These are phyloP conservation scores for Danio aesculapii DNA, from an alignment of 2,797 vertebrate genomes.

Conservation along the genomic window DNA sequence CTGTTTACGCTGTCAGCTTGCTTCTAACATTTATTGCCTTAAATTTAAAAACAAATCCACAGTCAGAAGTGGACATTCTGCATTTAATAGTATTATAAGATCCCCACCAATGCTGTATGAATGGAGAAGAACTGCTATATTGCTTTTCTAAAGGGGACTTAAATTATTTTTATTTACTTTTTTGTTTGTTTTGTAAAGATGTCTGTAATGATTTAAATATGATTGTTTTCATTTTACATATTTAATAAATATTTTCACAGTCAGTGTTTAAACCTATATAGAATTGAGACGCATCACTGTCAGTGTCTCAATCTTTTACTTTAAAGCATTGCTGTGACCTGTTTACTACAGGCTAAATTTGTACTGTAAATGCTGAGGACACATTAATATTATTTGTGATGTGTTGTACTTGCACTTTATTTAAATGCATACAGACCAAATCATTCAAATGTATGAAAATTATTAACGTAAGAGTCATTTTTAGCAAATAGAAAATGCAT, in stretches of 20 bases:
- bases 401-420: conserved; percentile 13
- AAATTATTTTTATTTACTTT: not conserved
- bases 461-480: not conserved
- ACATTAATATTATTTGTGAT: conserved; percentile 15
- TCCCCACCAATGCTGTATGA: not conserved
- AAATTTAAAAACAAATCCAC: not conserved
- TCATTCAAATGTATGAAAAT: not conserved
- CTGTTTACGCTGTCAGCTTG: conserved; percentile 5
- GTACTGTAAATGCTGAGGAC: conserved; percentile 23
- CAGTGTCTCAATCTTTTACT: not conserved
- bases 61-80: not conserved
- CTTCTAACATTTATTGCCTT: not conserved
- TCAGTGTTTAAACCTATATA: conserved; percentile 2
- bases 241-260: conserved; percentile 16
- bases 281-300: not conserved
- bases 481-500: not conserved
- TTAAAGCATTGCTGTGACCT: not conserved
- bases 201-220: conserved; percentile 11
- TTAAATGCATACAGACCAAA: not conserved
- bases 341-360: conserved; percentile 23
- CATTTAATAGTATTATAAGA: not conserved
- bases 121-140: conserved; percentile 41
- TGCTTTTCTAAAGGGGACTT: not conserved
- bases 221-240: not conserved
- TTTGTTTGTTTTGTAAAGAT: not conserved